Conservation (phyloP, 2,113 vertebrate species). For the Crotalus tigris region DNA sequence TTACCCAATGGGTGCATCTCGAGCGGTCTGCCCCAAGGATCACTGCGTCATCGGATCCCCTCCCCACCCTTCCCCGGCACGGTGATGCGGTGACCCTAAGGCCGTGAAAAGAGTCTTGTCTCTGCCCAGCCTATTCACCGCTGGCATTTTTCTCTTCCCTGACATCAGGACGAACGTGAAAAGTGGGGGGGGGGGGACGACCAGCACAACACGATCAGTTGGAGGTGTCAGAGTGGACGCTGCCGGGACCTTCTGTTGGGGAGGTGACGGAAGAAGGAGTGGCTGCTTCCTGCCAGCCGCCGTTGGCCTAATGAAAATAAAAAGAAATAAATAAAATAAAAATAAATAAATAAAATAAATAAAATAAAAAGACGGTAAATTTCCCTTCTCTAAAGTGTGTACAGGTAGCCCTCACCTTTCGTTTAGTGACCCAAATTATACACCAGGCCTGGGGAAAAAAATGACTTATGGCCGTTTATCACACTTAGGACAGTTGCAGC, state of each 20-base stretch:
- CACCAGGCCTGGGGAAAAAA: too few species aligned
- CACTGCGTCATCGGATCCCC: neutral
- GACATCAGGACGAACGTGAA: neutral
- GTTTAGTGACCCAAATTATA: too few species aligned
- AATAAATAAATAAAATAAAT: too few species aligned
- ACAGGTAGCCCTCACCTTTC: too few species aligned
- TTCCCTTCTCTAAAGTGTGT: neutral
- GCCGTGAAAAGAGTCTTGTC: neutral
- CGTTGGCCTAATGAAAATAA: constrained; percentile 76
- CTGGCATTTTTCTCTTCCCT: neutral
- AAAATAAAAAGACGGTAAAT: too few species aligned
- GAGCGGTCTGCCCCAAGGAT: neutral
- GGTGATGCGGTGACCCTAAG: neutral
- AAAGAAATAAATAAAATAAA: too few species aligned
- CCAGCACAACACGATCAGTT: constrained; percentile 71
- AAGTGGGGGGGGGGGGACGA: constrained; percentile 31
- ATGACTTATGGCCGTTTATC: too few species aligned
- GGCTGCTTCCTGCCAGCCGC: constrained; percentile 81
- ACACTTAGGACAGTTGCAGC: too few species aligned
- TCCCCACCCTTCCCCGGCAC: neutral
- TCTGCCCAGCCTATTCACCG: neutral
- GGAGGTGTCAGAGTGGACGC: constrained; percentile 86
- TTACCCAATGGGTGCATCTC: neutral
- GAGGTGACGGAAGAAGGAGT: constrained; percentile 81
- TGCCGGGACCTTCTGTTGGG: constrained; percentile 76